phyloP scores from a whole-genome alignment of 2,888 invertebrate genomes.

The Apamea epomidion region DNA sequence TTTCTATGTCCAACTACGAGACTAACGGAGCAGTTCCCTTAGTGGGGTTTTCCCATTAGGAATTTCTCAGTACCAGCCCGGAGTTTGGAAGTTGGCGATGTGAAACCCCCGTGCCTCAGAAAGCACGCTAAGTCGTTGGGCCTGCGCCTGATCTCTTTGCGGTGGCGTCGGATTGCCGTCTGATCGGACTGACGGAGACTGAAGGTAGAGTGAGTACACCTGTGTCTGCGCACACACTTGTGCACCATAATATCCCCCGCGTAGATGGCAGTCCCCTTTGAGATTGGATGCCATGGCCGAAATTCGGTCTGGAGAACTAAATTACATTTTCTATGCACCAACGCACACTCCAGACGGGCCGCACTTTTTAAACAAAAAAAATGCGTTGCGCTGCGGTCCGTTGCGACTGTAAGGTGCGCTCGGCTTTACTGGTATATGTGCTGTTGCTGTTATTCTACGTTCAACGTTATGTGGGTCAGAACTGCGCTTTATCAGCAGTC shows the following conservation, averaged over 20 bases:
- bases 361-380: background rate
- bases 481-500: constrained; percentile 43
- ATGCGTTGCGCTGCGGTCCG: background rate
- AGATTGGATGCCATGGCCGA: background rate
- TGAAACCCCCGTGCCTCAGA: background rate
- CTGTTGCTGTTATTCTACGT: constrained; percentile 20
- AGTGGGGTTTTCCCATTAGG: background rate
- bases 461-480: constrained; percentile 51
- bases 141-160: background rate
- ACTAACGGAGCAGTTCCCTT: background rate
- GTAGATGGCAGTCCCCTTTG: background rate
- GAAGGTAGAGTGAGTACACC: background rate
- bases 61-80: background rate
- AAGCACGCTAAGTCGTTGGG: background rate
- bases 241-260: background rate
- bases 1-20: background rate
- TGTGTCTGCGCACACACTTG: background rate
- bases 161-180: background rate
- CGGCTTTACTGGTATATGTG: background rate
- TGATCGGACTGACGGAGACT: background rate
- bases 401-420: background rate
- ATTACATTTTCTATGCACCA: background rate
- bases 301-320: background rate
- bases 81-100: background rate
- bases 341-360: background rate